Percentiles rank a stretch among this genome's conserved stretches.
Evolutionary conservation across 2,113 vertebrate genomes (phyloP).

Genomic region (Choloepus hoffmanni): DNA sequence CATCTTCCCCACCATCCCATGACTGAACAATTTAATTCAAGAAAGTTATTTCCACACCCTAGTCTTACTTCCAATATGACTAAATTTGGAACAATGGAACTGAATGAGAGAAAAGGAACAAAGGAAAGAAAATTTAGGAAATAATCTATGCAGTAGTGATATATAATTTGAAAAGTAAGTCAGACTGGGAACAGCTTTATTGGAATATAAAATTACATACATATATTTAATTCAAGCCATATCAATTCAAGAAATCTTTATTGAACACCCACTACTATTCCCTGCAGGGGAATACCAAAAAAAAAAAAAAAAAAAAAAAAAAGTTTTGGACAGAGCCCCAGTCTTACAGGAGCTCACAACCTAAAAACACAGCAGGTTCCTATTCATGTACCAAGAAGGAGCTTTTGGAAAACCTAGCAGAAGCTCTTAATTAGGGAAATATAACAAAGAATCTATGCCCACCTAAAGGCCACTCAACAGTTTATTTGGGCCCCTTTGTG

Average conservation of each 20-base stretch:
- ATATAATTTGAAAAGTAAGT: conserved; percentile 67
- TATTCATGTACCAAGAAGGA: not conserved
- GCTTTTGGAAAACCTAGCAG: not conserved
- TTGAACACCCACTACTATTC: not conserved
- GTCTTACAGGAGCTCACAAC: not conserved
- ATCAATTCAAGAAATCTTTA: conserved; percentile 40
- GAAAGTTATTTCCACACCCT: conserved; percentile 49
- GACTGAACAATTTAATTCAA: conserved; percentile 55
- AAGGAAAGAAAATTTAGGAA: conserved; percentile 66
- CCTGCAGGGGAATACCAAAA: not conserved
- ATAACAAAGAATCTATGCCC: not conserved
- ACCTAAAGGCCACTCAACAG: not conserved
- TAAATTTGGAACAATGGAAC: conserved; percentile 68
- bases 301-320: not conserved
- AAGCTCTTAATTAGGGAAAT: not conserved
- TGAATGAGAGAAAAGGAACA: conserved; percentile 50
- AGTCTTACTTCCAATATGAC: conserved; percentile 61
- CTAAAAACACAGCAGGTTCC: not conserved
- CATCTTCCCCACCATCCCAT: not conserved
- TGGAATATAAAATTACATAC: conserved; percentile 56
- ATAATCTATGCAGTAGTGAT: conserved; percentile 47
- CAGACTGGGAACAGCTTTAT: conserved; percentile 39
- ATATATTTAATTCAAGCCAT: conserved; percentile 48
- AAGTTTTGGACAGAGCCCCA: not conserved
- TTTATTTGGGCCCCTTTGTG: not conserved